A percentile compares a stretch with the other conserved stretches of the same genome.
These are phyloP conservation scores for Acleris sparsana DNA, from an alignment of 2,888 invertebrate genomes.

Conservation along the genomic window DNA sequence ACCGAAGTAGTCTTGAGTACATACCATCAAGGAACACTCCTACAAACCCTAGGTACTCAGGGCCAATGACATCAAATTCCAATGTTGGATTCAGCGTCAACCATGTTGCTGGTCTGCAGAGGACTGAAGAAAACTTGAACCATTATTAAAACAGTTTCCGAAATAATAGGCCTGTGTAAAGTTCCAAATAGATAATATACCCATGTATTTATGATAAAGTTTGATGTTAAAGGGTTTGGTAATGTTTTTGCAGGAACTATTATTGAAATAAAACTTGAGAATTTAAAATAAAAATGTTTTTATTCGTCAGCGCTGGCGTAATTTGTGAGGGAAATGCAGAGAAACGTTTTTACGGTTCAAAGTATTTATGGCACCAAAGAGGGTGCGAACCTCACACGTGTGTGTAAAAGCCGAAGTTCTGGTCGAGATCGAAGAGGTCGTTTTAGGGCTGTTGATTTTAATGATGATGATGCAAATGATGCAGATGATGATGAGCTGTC, in stretches of 20 bases:
- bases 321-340: conserved; percentile 41
- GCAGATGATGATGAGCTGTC: conserved; percentile 59
- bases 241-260: not conserved
- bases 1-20: conserved; percentile 40
- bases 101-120: conserved; percentile 47
- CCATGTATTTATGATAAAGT: conserved; percentile 6
- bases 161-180: not conserved
- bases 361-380: conserved; percentile 16
- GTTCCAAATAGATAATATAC: not conserved
- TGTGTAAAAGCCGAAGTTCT: conserved; percentile 38
- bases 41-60: conserved; percentile 37
- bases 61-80: conserved; percentile 46
- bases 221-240: not conserved
- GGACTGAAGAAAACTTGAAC: conserved; percentile 22
- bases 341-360: conserved; percentile 3
- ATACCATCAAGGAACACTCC: conserved; percentile 37
- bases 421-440: conserved; percentile 48
- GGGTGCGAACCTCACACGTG: conserved; percentile 23
- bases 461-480: conserved; percentile 49
- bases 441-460: conserved; percentile 44
- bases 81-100: conserved; percentile 59
- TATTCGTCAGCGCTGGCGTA: conserved; percentile 60
- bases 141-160: conserved; percentile 8
- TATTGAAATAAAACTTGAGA: conserved; percentile 19
- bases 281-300: conserved; percentile 40